Evolutionary conservation across 2,797 vertebrate genomes (phyloP).

Genomic region (Danio jaintianensis): DNA sequence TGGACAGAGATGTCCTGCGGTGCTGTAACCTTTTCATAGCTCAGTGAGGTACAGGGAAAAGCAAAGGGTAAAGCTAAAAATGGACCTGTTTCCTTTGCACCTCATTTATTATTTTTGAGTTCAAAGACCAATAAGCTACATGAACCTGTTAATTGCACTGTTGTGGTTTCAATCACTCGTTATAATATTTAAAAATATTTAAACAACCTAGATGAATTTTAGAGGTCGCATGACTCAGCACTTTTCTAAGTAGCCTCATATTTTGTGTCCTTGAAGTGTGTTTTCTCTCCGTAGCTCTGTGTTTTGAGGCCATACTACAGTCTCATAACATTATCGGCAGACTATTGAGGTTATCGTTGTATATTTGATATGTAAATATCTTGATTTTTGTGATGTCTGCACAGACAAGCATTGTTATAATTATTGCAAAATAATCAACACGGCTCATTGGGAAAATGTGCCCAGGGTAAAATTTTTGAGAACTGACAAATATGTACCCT

Average conservation of each 20-base stretch:
- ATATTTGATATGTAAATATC: too few species aligned
- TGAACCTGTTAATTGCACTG: slow-evolving; percentile 4
- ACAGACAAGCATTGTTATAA: too few species aligned
- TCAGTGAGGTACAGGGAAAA: slow-evolving; percentile 6
- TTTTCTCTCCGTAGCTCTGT: too few species aligned
- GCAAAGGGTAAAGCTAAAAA: slow-evolving; percentile 44
- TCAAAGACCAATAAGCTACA: slow-evolving; percentile 22
- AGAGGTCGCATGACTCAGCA: background rate
- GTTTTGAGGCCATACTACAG: too few species aligned
- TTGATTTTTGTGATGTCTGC: too few species aligned
- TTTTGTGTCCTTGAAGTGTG: background rate
- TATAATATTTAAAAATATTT: background rate
- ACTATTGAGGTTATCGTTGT: too few species aligned
- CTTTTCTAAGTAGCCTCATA: background rate
- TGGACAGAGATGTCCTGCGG: slow-evolving; percentile 37
- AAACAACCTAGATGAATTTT: slow-evolving; percentile 16
- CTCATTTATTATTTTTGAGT: slow-evolving; percentile 8
- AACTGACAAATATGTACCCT: too few species aligned
- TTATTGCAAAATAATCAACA: too few species aligned
- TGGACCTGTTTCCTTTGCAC: background rate
- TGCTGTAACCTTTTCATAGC: slow-evolving; percentile 45
- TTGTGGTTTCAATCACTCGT: background rate
- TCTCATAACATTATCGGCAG: too few species aligned
- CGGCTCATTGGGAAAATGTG: too few species aligned
- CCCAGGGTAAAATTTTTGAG: too few species aligned